A percentile compares a stretch with the other conserved stretches of the same genome.
phyloP scores from a whole-genome alignment of 2,888 invertebrate species.

The Catocala nupta region DNA sequence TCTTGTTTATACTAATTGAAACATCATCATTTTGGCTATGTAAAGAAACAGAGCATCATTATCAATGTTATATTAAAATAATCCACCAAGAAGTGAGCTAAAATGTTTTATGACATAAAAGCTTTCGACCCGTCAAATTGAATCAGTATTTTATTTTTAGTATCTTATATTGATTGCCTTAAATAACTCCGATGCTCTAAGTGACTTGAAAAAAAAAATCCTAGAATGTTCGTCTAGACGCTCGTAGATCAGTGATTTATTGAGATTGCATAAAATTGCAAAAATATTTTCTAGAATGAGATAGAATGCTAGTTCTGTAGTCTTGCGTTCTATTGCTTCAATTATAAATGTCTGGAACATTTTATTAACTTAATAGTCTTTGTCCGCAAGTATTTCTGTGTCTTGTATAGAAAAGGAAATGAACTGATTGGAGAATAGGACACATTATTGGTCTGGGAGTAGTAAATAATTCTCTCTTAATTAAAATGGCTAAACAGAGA shows the following conservation, averaged over 20 bases:
- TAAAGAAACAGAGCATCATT: slow-evolving; percentile 24
- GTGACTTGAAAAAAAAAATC: slow-evolving; percentile 27
- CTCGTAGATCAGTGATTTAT: slow-evolving; percentile 44
- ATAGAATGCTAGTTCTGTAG: slow-evolving; percentile 3
- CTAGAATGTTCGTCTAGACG: slow-evolving; percentile 30
- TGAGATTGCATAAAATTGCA: slow-evolving; percentile 29
- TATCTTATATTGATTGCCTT: slow-evolving; percentile 41
- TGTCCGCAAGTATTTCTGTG: neutral
- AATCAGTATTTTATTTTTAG: slow-evolving; percentile 38
- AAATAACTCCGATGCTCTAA: slow-evolving; percentile 30
- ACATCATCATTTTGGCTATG: slow-evolving; percentile 35
- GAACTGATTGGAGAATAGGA: too few relatives aligned
- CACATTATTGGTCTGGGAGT: too few relatives aligned
- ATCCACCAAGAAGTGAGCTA: slow-evolving; percentile 4
- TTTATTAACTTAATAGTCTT: neutral
- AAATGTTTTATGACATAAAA: slow-evolving; percentile 20
- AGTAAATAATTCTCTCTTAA: too few relatives aligned
- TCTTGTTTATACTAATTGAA: slow-evolving; percentile 52
- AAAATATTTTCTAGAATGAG: slow-evolving; percentile 32
- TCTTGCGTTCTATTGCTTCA: neutral
- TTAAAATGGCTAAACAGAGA: too few relatives aligned
- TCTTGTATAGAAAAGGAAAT: too few relatives aligned
- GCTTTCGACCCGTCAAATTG: slow-evolving; percentile 27
- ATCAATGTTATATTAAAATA: slow-evolving; percentile 18
- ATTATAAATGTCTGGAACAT: neutral